Percentiles rank a stretch among this genome's conserved stretches.
Conservation (phyloP, 2,113 vertebrate genomes). For the Bufo gargarizans region DNA sequence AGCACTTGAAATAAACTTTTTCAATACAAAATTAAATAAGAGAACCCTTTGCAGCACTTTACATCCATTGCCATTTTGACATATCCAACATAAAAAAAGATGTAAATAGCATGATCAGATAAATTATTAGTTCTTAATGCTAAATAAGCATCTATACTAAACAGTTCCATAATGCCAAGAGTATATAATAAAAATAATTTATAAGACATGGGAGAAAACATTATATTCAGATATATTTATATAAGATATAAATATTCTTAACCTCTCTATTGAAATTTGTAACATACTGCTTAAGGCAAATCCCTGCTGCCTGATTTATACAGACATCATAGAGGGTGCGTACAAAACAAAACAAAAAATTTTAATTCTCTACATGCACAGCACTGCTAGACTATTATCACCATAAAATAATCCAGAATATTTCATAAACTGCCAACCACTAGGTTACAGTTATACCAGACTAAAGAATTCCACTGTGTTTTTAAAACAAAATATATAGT, state of each 20-base stretch:
- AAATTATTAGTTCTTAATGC: not conserved
- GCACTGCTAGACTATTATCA: too few species aligned
- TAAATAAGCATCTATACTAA: not conserved
- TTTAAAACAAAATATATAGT: not conserved
- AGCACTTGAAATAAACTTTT: not conserved
- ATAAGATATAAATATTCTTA: not conserved
- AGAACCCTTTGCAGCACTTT: not conserved
- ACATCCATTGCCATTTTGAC: not conserved
- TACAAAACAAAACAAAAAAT: too few species aligned
- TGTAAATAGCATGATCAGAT: not conserved
- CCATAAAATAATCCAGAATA: not conserved
- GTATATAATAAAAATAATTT: not conserved
- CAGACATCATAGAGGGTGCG: not conserved
- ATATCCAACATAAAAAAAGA: not conserved
- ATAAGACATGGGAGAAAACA: not conserved
- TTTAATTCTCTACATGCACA: not conserved
- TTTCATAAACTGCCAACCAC: not conserved
- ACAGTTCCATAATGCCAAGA: not conserved
- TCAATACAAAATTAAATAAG: not conserved
- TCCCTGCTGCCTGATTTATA: not conserved
- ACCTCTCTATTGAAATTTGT: not conserved
- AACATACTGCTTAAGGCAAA: conserved; percentile 18
- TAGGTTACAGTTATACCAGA: not conserved
- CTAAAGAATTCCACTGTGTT: not conserved
- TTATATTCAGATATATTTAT: not conserved